Evolutionary conservation across 2,113 vertebrate species (phyloP).

Genomic region (Procavia capensis): DNA sequence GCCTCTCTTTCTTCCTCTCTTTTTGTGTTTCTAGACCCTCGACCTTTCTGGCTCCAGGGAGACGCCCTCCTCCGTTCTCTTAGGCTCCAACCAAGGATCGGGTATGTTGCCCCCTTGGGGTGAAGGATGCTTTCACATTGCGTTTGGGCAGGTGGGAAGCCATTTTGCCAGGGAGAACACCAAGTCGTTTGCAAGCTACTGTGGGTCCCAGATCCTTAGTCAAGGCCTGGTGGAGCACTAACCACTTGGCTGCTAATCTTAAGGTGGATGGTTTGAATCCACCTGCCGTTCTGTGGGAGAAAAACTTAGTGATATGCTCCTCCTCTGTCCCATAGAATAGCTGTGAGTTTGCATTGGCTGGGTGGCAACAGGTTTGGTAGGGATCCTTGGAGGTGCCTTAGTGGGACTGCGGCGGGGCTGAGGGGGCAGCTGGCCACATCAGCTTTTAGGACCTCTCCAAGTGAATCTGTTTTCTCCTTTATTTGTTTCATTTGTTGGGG

Average conservation of each 20-base stretch:
- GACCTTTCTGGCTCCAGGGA: slow-evolving; percentile 81
- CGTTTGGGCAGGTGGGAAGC: not conserved
- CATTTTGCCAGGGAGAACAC: not conserved
- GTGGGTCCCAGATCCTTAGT: not conserved
- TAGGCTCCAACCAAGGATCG: slow-evolving; percentile 80
- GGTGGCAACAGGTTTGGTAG: not conserved
- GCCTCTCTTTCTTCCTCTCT: slow-evolving; percentile 32
- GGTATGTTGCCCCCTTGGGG: slow-evolving; percentile 76
- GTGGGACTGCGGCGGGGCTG: not conserved
- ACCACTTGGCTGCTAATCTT: not conserved
- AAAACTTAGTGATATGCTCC: not conserved
- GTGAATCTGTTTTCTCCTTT: not conserved
- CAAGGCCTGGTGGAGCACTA: not conserved
- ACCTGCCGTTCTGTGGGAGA: not conserved
- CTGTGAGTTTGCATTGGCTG: not conserved
- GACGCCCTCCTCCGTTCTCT: slow-evolving; percentile 78
- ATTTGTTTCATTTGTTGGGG: not conserved
- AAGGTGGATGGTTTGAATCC: not conserved
- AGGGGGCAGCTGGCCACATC: not conserved
- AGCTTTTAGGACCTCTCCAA: not conserved
- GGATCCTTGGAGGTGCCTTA: not conserved
- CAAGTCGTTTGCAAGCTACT: not conserved
- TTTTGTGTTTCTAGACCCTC: slow-evolving; percentile 76
- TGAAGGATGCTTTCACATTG: not conserved
- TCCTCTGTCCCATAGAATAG: not conserved